Evolutionary conservation across 2,113 vertebrate genomes (phyloP), one percentile per base, ranked within the genome.

Genomic region (Chrysemys picta): DNA sequence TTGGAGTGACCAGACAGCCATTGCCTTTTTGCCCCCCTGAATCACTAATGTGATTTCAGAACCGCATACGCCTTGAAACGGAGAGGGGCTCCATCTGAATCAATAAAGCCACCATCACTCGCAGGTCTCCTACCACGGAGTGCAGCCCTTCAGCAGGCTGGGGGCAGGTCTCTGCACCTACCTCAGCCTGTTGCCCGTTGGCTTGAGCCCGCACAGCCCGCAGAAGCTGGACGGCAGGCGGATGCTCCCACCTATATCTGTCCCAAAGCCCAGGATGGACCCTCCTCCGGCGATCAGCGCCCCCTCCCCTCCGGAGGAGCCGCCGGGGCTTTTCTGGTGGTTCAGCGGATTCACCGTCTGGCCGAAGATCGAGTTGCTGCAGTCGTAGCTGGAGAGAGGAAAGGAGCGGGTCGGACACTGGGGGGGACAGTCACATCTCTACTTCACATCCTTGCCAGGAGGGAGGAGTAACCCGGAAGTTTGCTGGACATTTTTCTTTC

Each of bases 181-280:
- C 98, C 98, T 98, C 93, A 98, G 87, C 82, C 98, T 98, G 85
- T 97, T 95, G 8, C 89, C 95, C 0, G 96, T 98, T 84, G 98
- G 98, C 91, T 98, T 98, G 95, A 98, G 94, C 22, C 98, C 98
- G 0, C 98, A 98, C 62, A 98, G 92, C 83, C 98, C 98, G 2
- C 98, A 98, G 96, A 98, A 98, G 89, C 98, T 94, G 53, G 97
- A 98, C 0, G 98, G 98, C 76, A 98, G 96, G 45, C 98, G 97
- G 93, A 98, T 98, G 93, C 98, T 98, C 94, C 98, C 98, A 3
- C 93, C 98, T 0, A 98, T 3, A 6, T 98, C 98, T 0, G 97
- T 98, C 56, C 98, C 98, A 1, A 98, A 96, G 88, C 98, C 98
- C 92, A 98, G 96, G 8, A 97, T 88, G 87, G 98, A 98, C 80